Evolutionary conservation across 2,888 invertebrate species (phyloP).

Genomic region (Anaspis maculata): DNA sequence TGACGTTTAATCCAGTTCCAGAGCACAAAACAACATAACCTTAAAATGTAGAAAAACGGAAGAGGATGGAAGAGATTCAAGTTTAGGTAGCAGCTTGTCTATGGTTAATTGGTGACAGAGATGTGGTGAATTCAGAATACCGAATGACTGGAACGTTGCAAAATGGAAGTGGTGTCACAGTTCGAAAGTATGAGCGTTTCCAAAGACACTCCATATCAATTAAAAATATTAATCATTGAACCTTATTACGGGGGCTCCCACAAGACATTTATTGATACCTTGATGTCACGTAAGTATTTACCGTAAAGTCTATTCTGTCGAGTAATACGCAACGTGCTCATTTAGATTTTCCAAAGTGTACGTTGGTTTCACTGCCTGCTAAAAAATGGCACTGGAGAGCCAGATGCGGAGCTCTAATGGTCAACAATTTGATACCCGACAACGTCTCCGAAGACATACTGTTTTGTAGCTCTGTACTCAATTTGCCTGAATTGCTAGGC

Average conservation of each 20-base stretch:
- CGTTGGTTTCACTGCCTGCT: constrained; percentile 51
- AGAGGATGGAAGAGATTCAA: no score
- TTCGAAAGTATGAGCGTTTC: no score
- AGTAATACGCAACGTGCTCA: constrained; percentile 4
- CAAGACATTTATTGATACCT: constrained; percentile 53
- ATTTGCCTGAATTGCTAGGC: constrained; percentile 60
- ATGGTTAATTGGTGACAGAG: no score
- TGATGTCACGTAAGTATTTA: constrained; percentile 23
- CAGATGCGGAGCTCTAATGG: constrained; percentile 55
- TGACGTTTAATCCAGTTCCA: no score
- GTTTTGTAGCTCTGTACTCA: constrained; percentile 62
- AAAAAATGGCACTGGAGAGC: constrained; percentile 77
- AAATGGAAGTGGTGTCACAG: no score
- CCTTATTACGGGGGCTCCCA: constrained; percentile 69
- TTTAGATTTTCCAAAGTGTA: constrained; percentile 32
- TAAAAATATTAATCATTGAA: constrained; percentile 52
- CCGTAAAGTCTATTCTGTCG: no score
- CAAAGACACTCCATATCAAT: no score
- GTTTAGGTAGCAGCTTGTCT: no score
- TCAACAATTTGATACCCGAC: constrained; percentile 52
- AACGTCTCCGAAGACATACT: constrained; percentile 48
- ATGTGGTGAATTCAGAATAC: no score
- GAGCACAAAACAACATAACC: no score
- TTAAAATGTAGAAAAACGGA: no score
- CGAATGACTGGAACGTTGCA: no score